Base-by-base conservation (phyloP, 2,113 vertebrate genomes). In the Caretta caretta region DNA sequence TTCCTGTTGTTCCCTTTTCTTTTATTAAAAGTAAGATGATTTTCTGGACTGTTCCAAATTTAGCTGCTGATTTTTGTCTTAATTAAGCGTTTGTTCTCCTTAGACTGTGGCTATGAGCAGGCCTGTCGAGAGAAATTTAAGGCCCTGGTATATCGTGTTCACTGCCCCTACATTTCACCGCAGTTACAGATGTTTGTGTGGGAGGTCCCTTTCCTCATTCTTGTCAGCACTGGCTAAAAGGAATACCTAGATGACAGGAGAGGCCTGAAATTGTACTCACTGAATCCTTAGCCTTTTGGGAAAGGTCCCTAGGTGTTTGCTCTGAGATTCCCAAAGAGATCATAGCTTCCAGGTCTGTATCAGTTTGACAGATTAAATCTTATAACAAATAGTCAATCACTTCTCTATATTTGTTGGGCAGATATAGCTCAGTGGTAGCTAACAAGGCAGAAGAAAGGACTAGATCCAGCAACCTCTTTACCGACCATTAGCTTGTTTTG, bases 1-100 rank as follows among this genome's bases (percentile, higher is more conserved):
- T 97, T 93, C 92, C 89, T 95, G 87, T 97, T 96, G 92, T 97
- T 97, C 50, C 51, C 6, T 89, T 85, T 59, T 92, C 89, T 50
- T 11, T 92, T 92, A 78, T 87, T 87, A 54, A 78, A 69, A 88
- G 53, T 54, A 27, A 72, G 50, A 75, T 91, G 88, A 51, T 79
- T 91, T 90, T 29, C 10, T 54, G 35, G 75, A 83, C 81, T 80
- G 53, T 53, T 95, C 82, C 95, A 96, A 93, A 92, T 93, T 95
- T 91, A 96, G 83, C 87, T 91, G 50, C 83, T 87, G 20, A 81
- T 88, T 92, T 95, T 97, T 3, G 25, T 86, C 2, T 27, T n/a
- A 51, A 50, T 51, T 85, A 17, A 48, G 84, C 78, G 22, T 78
- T 53, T 75, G 7, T 83, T 90, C 80, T 91, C 72, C 81, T 88